phyloP scores from a whole-genome alignment of 2,113 vertebrate genomes.

The Murina feae region DNA sequence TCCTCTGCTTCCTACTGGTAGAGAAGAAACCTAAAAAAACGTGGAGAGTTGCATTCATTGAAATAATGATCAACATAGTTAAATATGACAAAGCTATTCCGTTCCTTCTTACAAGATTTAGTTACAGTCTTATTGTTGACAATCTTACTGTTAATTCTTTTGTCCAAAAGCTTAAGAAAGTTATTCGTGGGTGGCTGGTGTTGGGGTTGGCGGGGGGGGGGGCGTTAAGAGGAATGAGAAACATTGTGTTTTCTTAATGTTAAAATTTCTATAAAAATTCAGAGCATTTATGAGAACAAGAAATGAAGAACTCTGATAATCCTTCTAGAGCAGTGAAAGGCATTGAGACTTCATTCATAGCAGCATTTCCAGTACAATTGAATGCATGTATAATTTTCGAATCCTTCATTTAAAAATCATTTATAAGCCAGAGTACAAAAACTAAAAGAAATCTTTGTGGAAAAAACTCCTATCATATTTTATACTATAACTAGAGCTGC shows the following conservation, averaged over 20 bases:
- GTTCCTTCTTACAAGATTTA: not conserved
- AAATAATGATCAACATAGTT: not conserved
- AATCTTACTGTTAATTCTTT: not conserved
- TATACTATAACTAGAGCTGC: not conserved
- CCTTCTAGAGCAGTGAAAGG: not conserved
- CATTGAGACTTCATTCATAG: not conserved
- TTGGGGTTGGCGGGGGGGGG: not conserved
- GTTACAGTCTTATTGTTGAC: not conserved
- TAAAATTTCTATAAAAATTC: not conserved
- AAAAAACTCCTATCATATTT: not conserved
- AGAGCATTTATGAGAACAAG: not conserved
- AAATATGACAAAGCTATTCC: not conserved
- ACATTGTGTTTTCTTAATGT: not conserved
- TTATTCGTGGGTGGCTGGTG: not conserved
- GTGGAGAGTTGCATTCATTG: not conserved
- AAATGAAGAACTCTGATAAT: not conserved
- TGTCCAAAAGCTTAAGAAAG: not conserved
- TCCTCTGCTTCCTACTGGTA: not conserved
- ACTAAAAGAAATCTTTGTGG: not conserved
- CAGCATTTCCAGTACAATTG: conserved; percentile 8
- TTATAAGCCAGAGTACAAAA: not conserved
- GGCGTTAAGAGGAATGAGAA: not conserved
- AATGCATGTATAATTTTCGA: conserved; percentile 25
- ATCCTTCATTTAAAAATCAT: conserved; percentile 12
- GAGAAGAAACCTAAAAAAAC: not conserved